Conservation (phyloP, 2,888 invertebrate species). For the Iphiclides podalirius region DNA sequence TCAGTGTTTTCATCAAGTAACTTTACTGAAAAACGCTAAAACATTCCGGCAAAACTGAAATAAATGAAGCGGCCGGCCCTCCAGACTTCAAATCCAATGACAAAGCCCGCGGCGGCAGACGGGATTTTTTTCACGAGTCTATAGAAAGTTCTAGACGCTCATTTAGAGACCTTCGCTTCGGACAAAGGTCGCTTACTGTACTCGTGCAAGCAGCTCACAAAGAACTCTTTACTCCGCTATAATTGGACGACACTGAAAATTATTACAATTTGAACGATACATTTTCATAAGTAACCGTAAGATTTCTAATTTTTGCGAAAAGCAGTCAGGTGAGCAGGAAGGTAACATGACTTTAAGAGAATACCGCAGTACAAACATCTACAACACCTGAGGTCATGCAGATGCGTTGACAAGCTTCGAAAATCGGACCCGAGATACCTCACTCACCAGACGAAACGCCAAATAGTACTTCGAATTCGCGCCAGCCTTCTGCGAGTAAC, state of each 20-base stretch:
- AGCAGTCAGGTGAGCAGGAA: too few relatives aligned
- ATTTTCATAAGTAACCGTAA: slow-evolving; percentile 13
- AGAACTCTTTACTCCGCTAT: slow-evolving; percentile 21
- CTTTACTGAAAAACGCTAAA: background rate
- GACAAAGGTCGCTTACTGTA: slow-evolving; percentile 22
- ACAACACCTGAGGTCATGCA: too few relatives aligned
- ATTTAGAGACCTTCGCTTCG: slow-evolving; percentile 15
- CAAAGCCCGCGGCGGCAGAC: slow-evolving; percentile 22
- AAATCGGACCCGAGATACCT: too few relatives aligned
- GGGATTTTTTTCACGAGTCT: slow-evolving; percentile 17
- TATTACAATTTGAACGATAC: slow-evolving; percentile 20
- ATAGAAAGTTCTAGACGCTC: slow-evolving; percentile 23
- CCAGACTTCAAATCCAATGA: slow-evolving; percentile 21
- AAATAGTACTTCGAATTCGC: too few relatives aligned
- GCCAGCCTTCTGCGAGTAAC: too few relatives aligned
- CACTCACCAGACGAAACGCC: too few relatives aligned
- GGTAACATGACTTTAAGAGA: too few relatives aligned
- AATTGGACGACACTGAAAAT: slow-evolving; percentile 22
- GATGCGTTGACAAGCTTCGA: too few relatives aligned
- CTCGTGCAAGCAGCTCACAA: slow-evolving; percentile 17
- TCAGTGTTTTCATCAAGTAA: background rate
- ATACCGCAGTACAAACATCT: too few relatives aligned
- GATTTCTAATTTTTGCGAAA: too few relatives aligned
- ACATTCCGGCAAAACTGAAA: slow-evolving; percentile 7
- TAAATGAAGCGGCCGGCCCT: slow-evolving; percentile 20